These are phyloP conservation scores for Turritopsis dohrnii DNA, from an alignment of 30 jellyfish, hydroid and myxozoan species.

Conservation along the genomic window DNA sequence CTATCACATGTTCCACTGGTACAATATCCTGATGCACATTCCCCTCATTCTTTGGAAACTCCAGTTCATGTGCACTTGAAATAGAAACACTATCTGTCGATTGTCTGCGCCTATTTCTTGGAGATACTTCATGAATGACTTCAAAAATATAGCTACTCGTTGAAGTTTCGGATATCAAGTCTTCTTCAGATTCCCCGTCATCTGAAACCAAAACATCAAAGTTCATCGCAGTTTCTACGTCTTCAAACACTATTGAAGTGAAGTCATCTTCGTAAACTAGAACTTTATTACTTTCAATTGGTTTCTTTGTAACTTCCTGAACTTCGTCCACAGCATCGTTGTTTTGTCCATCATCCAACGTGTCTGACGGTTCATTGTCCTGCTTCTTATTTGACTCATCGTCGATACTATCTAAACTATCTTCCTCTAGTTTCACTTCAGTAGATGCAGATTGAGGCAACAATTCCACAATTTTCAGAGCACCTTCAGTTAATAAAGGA, in stretches of 20 bases:
- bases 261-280: background rate
- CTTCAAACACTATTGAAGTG: background rate
- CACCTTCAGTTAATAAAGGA: background rate
- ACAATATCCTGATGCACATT: background rate
- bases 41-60: background rate
- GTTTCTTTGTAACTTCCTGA: background rate
- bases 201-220: background rate
- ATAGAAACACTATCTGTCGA: background rate
- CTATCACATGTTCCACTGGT: background rate
- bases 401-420: background rate
- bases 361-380: background rate
- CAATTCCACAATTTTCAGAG: background rate
- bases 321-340: too few species aligned
- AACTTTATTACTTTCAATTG: background rate
- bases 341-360: background rate
- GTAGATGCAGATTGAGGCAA: background rate
- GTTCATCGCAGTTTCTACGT: background rate
- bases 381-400: background rate
- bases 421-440: background rate
- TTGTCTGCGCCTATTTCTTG: background rate
- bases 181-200: background rate
- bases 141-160: background rate
- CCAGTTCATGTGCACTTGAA: background rate
- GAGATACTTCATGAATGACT: slow-evolving; percentile 7
- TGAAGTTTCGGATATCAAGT: background rate